Evolutionary conservation across 2,113 vertebrate genomes (phyloP).

Genomic region (Cepphus grylle): DNA sequence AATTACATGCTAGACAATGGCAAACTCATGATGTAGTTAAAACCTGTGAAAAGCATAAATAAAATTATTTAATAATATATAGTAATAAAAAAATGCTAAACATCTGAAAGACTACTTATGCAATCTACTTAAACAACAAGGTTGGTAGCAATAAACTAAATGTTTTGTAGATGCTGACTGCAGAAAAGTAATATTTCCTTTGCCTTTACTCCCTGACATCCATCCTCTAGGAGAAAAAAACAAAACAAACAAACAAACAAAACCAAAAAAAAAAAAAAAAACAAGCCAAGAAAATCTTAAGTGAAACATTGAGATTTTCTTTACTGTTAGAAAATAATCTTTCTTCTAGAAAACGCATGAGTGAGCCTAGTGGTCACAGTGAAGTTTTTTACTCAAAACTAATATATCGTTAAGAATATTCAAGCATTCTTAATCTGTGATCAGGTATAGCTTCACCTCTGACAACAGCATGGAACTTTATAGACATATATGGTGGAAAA

Average conservation of each 20-base stretch:
- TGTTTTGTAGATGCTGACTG: neutral
- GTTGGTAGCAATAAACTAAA: neutral
- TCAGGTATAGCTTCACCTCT: neutral
- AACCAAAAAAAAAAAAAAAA: neutral
- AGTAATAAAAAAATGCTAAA: neutral
- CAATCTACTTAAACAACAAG: neutral
- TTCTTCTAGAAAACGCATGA: neutral
- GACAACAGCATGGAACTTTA: neutral
- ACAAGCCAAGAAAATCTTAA: neutral
- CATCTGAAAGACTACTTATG: neutral
- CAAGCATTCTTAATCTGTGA: neutral
- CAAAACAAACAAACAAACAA: neutral
- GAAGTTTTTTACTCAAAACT: neutral
- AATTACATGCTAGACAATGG: neutral
- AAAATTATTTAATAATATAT: too few relatives aligned
- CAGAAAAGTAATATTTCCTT: neutral
- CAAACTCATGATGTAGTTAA: neutral
- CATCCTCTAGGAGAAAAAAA: neutral
- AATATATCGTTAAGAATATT: neutral
- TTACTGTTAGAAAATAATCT: neutral
- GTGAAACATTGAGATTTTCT: neutral
- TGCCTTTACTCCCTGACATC: neutral
- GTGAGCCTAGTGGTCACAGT: neutral
- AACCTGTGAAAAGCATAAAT: neutral
- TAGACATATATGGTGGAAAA: neutral